phyloP scores from a whole-genome alignment of 92 coral and sea anemone species.

The Nematostella vectensis region DNA sequence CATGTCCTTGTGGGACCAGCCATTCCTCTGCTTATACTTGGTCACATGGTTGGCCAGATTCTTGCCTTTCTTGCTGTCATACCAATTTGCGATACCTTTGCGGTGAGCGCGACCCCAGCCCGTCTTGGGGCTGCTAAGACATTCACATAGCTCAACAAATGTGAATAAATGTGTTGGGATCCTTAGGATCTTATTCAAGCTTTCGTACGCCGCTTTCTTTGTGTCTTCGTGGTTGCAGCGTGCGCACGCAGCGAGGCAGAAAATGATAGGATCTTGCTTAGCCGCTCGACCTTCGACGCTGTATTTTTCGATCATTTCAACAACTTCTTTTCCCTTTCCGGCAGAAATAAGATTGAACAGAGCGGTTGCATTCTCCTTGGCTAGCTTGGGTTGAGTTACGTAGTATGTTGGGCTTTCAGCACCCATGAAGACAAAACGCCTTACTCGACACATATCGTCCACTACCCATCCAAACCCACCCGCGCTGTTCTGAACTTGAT shows the following conservation, averaged over 20 bases:
- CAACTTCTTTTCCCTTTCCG: conserved; percentile 74
- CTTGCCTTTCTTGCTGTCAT: conserved; percentile 54
- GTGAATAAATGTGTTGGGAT: conserved; percentile 85
- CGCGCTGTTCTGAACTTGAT: conserved; percentile 72
- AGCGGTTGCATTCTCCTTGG: conserved; percentile 69
- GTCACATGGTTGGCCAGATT: conserved; percentile 68
- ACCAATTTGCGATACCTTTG: conserved; percentile 94
- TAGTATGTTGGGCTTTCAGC: conserved; percentile 79
- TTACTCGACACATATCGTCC: conserved; percentile 65
- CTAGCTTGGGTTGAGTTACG: conserved; percentile 34
- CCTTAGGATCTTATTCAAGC: conserved; percentile 53
- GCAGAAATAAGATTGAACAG: conserved; percentile 49
- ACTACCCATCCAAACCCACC: conserved; percentile 82
- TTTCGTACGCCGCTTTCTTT: conserved; percentile 69
- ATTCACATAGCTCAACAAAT: conserved; percentile 71
- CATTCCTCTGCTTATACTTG: conserved; percentile 86
- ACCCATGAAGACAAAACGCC: conserved; percentile 83
- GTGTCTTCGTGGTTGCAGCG: conserved; percentile 58
- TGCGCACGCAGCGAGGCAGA: conserved; percentile 75
- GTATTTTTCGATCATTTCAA: conserved; percentile 47
- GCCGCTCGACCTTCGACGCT: conserved; percentile 85
- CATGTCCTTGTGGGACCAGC: conserved; percentile 87
- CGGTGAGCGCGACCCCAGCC: conserved; percentile 99
- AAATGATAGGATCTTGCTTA: conserved; percentile 75
- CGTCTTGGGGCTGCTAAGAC: conserved; percentile 49